A percentile compares a stretch with the other conserved stretches of the same genome.
These are phyloP conservation scores for Campoletis raptor DNA, from an alignment of 2,888 invertebrate genomes.

Conservation along the genomic window DNA sequence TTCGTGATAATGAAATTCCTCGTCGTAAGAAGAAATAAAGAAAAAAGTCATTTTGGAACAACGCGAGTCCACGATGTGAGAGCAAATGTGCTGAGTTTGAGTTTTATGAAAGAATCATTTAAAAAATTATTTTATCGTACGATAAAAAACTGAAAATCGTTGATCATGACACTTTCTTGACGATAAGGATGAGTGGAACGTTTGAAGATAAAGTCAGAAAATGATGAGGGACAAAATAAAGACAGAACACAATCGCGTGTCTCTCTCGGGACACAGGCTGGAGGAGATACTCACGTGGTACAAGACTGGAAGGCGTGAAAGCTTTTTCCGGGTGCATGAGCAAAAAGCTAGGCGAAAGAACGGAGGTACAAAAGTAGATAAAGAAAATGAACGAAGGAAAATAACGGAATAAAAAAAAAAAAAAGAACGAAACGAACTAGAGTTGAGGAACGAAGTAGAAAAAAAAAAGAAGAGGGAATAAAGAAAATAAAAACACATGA, in stretches of 20 bases:
- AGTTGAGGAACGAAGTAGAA: constrained; percentile 29
- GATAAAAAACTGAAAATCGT: constrained; percentile 7
- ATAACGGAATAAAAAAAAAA: constrained; percentile 29
- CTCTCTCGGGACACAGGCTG: constrained; percentile 48
- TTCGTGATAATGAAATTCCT: not conserved
- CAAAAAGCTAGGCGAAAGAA: constrained; percentile 27
- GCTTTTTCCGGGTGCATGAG: constrained; percentile 30
- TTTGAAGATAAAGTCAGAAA: constrained; percentile 47
- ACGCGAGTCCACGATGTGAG: not conserved
- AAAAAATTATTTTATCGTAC: constrained; percentile 2
- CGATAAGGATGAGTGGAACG: constrained; percentile 32
- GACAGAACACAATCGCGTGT: not conserved
- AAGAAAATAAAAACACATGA: constrained; percentile 26
- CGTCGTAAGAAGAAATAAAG: not conserved
- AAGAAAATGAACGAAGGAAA: constrained; percentile 35
- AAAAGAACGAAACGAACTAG: constrained; percentile 6
- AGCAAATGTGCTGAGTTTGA: not conserved
- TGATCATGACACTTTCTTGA: constrained; percentile 19
- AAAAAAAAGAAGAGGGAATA: constrained; percentile 32
- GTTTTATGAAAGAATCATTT: not conserved
- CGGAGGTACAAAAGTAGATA: constrained; percentile 42
- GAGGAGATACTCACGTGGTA: constrained; percentile 29
- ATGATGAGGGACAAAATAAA: constrained; percentile 38
- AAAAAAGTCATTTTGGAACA: not conserved
- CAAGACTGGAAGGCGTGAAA: constrained; percentile 15